phyloP scores from a whole-genome alignment of 2,113 vertebrate genomes.

The Gadus chalcogrammus region DNA sequence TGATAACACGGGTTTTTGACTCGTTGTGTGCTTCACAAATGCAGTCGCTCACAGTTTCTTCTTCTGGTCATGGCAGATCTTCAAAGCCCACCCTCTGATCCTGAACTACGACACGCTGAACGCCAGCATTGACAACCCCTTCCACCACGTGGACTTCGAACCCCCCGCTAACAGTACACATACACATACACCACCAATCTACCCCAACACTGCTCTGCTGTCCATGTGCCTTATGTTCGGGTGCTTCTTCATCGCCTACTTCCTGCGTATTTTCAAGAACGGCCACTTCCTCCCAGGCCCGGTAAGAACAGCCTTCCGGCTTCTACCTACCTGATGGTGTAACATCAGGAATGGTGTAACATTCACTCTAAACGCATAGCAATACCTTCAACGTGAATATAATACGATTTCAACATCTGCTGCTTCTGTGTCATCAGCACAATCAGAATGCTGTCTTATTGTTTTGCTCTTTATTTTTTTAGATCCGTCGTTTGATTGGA shows the following conservation, averaged over 20 bases:
- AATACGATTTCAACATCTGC: no score
- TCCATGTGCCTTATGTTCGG: slow-evolving; percentile 94
- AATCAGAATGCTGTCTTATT: no score
- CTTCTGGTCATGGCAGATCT: slow-evolving; percentile 76
- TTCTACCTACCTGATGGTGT: no score
- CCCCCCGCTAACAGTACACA: not conserved
- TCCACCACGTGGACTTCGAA: not conserved
- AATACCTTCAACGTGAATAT: no score
- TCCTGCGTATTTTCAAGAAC: slow-evolving; percentile 88
- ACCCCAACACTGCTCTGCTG: slow-evolving; percentile 91
- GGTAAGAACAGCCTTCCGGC: slow-evolving; percentile 62
- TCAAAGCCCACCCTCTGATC: slow-evolving; percentile 76
- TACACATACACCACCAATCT: accelerated
- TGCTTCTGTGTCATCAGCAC: no score
- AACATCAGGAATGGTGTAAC: no score
- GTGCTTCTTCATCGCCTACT: slow-evolving; percentile 88
- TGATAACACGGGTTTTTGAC: not conserved
- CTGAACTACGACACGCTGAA: slow-evolving; percentile 59
- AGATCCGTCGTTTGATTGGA: slow-evolving; percentile 89
- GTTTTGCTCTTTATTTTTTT: slow-evolving; percentile 7
- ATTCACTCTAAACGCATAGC: no score
- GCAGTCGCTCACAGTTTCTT: not conserved
- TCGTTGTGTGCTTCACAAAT: not conserved
- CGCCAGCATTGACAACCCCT: slow-evolving; percentile 41
- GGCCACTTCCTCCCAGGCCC: slow-evolving; percentile 84